phyloP scores from a whole-genome alignment of 64 coral and sea anemone genomes.

The Stylophora pistillata region DNA sequence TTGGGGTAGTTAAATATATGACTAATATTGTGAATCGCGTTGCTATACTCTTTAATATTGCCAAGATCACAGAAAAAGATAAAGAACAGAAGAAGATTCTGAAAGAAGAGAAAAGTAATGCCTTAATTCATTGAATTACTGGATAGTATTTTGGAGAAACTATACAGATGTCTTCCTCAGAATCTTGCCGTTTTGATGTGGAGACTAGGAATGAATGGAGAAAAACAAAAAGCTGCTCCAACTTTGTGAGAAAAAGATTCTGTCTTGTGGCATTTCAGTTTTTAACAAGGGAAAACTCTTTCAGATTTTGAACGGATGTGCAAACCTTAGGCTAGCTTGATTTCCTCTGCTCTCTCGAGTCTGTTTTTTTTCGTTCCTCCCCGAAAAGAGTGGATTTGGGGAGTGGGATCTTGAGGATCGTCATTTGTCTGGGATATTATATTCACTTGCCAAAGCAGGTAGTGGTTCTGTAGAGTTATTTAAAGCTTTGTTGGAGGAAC shows the following conservation, averaged over 20 bases:
- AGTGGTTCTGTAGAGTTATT: not conserved
- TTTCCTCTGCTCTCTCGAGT: too few relatives aligned
- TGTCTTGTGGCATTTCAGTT: conserved; percentile 1
- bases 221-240: not conserved
- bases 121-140: conserved; percentile 7
- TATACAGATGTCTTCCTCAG: not conserved
- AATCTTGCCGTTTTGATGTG: conserved; percentile 19
- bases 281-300: not conserved
- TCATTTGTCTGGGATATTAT: conserved; percentile 23
- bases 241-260: conserved; percentile 6
- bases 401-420: not conserved
- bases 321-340: not conserved
- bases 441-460: conserved; percentile 3
- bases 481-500: conserved; percentile 7
- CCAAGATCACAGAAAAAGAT: conserved; percentile 13
- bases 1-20: not conserved
- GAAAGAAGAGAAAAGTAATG: not conserved
- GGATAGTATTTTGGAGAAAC: not conserved
- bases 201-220: conserved; percentile 17
- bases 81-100: not conserved
- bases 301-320: conserved; percentile 15
- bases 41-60: conserved; percentile 6
- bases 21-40: not conserved
- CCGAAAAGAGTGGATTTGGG: not conserved
- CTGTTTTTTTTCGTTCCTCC: not conserved